phyloP scores from a whole-genome alignment of 1,140 invertebrate genomes.

The Bilobella aurantiaca region DNA sequence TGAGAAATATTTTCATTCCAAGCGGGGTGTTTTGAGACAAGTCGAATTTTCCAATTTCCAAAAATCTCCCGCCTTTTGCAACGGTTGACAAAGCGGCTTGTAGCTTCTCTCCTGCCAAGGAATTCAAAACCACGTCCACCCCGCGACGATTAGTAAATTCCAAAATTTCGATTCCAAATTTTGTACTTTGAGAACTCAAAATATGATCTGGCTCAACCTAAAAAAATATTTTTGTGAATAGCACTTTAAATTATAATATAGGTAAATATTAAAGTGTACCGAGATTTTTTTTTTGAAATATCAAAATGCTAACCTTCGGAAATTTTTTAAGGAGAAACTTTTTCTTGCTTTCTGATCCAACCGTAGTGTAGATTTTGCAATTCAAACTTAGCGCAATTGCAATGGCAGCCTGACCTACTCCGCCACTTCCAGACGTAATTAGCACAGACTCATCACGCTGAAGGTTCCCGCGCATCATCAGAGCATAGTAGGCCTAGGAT shows the following conservation, averaged over 20 bases:
- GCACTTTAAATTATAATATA: too few species aligned
- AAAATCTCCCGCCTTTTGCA: conserved; percentile 50
- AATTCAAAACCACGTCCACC: conserved; percentile 68
- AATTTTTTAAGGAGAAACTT: conserved; percentile 73
- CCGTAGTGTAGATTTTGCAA: conserved; percentile 70
- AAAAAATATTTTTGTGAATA: too few species aligned
- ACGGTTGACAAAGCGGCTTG: conserved; percentile 56
- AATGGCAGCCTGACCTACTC: conserved; percentile 91
- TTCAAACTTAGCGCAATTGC: conserved; percentile 72
- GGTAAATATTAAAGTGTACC: too few species aligned
- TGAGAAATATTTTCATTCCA: conserved; percentile 88
- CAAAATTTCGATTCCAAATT: conserved; percentile 74
- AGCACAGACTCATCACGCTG: conserved; percentile 71
- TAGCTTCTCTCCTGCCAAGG: conserved; percentile 65
- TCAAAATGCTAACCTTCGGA: too few species aligned
- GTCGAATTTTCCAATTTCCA: conserved; percentile 58
- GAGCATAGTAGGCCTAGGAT: conserved; percentile 78
- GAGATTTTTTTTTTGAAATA: too few species aligned
- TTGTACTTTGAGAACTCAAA: conserved; percentile 77
- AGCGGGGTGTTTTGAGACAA: conserved; percentile 46
- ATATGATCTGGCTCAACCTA: conserved; percentile 48
- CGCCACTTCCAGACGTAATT: conserved; percentile 90
- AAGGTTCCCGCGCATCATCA: conserved; percentile 72
- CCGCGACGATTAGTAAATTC: conserved; percentile 51
- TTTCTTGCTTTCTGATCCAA: conserved; percentile 74